Evolutionary conservation across 1,140 invertebrate genomes (phyloP), one percentile per base, ranked within the genome.

Genomic region (Adoxophyes honmai): DNA sequence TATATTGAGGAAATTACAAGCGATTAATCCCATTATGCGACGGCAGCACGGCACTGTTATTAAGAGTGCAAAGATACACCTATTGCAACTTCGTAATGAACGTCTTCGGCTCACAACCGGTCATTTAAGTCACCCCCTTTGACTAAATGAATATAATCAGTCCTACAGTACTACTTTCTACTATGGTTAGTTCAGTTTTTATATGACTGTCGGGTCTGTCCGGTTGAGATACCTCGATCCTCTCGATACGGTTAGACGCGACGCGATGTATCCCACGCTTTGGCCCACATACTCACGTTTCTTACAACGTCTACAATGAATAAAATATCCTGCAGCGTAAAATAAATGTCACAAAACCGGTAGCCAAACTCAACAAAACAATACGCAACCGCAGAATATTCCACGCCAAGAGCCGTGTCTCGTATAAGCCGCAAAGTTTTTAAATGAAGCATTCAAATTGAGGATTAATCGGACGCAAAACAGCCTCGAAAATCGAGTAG

Each of bases 211-310:
- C 72, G 66, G 60, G 72, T 80, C 73, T 75, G 75, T 87, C 85
- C 85, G 82, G 85, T 83, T 77, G 66, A 75, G 77, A 85, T 76
- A 83, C 78, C 85, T 85, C 80, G 71, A 79, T 86, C 78, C 78
- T 73, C 82, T 86, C 80, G 69, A 79, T 86, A 81, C 78, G 74
- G 78, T 83, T 81, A 85, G 78, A 75, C 80, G 79, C 71, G 75
- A 73, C 67, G 72, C 69, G 61, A 65, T 71, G 16, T 44, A 66
- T 75, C 70, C 73, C 73, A 81, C 81, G 75, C 70, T 73, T 66
- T 64, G 76, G 73, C 80, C 71, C 70, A 83, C 73, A 75, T 77
- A 82, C 68, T 67, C 65, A 62, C 39, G 0, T 21, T 74, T 77
- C 64, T 75, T 73, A 65, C 55, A 60, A 11, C n/a, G n/a, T 13